Evolutionary conservation across 92 coral and sea anemone species (phyloP), one percentile per base, ranked within the genome.

Genomic region (Zoanthus sociatus): DNA sequence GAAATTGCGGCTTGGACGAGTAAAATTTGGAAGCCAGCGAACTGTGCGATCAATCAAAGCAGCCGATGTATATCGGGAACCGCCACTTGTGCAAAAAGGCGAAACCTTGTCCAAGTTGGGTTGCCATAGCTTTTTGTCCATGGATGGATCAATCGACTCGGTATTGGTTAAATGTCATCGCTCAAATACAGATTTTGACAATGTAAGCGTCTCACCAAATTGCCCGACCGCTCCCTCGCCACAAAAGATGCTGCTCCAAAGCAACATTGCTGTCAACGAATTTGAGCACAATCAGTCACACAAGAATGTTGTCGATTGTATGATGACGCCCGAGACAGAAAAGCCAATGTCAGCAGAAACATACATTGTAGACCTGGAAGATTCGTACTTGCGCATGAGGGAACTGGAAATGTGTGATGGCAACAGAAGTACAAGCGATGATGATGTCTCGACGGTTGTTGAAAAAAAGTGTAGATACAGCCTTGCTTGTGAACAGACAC

Each of bases 351-450:
- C 85, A 20, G 51, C 54, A 9, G 14, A 81, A 48, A 81, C 76
- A 8, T 64, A 64, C 53, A 81, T 81, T 14, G 85, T 81, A 0
- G 26, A 64, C 17, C 66, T 16, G 61, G 85, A 66, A 20, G 85
- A 81, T 58, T 81, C 85, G 45, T 81, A 81, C 60, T 26, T 81
- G 56, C 63, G 75, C 63, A 45, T 63, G 58, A 81, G 16, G 21
- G 74, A 51, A 21, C 14, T 30, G 16, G 84, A 66, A 63, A 81
- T 30, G 42, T 2, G 42, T 48, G 70, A 61, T 9, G 45, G 45
- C 7, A 11, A 46, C 8, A 21, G 58, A 66, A 81, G 46, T 30
- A 53, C 58, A 14, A 9, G 55, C 7, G 16, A 32, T 16, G 48
- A 54, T 15, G 83, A 11, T 26, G 69, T 33, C 47, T n/a, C 74